Percentiles rank a stretch among this genome's conserved stretches.
phyloP scores from a whole-genome alignment of 2,888 invertebrate species.

The Caenorhabditis uteleia region DNA sequence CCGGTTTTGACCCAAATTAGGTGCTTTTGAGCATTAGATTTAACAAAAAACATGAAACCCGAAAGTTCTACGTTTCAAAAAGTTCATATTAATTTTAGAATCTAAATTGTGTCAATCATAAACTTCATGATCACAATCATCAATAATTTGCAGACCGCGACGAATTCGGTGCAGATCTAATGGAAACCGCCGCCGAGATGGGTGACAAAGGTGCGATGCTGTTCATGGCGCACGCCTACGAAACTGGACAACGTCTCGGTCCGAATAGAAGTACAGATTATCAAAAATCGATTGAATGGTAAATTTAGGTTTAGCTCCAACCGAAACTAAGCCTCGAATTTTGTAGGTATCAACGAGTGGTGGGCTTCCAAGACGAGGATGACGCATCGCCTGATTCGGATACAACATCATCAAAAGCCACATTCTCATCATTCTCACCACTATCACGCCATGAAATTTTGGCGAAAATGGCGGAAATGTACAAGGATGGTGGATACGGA shows the following conservation, averaged over 20 bases:
- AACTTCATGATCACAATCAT: background rate
- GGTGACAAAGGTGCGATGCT: conserved; percentile 74
- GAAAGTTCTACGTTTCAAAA: background rate
- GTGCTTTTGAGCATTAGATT: background rate
- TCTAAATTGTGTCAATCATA: too few species aligned
- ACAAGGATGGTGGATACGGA: conserved; percentile 71
- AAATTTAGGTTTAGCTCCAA: background rate
- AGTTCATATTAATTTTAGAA: background rate
- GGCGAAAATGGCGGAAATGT: conserved; percentile 73
- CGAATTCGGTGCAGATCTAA: conserved; percentile 63
- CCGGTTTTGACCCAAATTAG: too few species aligned
- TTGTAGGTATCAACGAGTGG: conserved; percentile 45
- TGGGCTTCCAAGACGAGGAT: conserved; percentile 65
- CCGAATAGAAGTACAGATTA: conserved; percentile 39
- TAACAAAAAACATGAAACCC: background rate
- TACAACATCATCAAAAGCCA: conserved; percentile 7
- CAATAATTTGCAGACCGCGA: conserved; percentile 20
- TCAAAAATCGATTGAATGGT: conserved; percentile 49
- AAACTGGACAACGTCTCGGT: conserved; percentile 70
- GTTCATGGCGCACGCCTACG: conserved; percentile 73
- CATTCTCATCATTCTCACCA: conserved; percentile 29
- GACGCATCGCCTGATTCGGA: conserved; percentile 32
- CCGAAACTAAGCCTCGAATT: background rate
- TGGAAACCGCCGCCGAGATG: conserved; percentile 72
- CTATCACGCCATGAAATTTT: conserved; percentile 70